These are phyloP conservation scores for Pardalotus punctatus DNA, from an alignment of 2,113 vertebrate species.

Conservation along the genomic window DNA sequence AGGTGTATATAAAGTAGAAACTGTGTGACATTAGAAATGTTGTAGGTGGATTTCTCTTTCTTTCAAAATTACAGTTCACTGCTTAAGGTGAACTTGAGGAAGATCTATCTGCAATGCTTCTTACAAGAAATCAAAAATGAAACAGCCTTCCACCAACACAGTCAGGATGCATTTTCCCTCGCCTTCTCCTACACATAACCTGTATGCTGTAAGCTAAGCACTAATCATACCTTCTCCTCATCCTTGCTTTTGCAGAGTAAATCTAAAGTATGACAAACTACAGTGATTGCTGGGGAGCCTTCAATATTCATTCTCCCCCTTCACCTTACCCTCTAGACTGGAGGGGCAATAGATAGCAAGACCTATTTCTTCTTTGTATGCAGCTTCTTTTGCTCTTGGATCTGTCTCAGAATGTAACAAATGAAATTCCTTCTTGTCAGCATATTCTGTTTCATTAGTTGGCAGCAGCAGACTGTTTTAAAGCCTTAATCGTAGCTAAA, in stretches of 20 bases:
- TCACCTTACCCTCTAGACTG: not conserved
- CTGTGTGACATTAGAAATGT: not conserved
- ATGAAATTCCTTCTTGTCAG: conserved; percentile 1
- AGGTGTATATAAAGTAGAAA: not conserved
- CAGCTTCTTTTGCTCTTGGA: not conserved
- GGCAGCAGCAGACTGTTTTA: not conserved
- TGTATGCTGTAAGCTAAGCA: not conserved
- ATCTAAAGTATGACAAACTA: not conserved
- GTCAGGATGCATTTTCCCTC: not conserved
- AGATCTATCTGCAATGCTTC: not conserved
- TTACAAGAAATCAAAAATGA: not conserved
- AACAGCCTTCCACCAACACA: not conserved
- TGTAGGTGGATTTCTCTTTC: conserved; percentile 33
- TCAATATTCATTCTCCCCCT: not conserved
- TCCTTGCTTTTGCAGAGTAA: not conserved
- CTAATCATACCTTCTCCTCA: not conserved
- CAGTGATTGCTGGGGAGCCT: not conserved
- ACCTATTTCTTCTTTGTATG: not conserved
- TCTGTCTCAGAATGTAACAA: not conserved
- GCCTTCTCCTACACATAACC: not conserved
- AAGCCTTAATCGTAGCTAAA: not conserved
- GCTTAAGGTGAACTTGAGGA: not conserved
- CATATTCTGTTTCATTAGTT: conserved; percentile 8
- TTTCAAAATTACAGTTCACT: conserved; percentile 1
- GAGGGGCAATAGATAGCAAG: not conserved